Evolutionary conservation across 1,140 invertebrate genomes (phyloP).

Genomic region (Euura lappo): DNA sequence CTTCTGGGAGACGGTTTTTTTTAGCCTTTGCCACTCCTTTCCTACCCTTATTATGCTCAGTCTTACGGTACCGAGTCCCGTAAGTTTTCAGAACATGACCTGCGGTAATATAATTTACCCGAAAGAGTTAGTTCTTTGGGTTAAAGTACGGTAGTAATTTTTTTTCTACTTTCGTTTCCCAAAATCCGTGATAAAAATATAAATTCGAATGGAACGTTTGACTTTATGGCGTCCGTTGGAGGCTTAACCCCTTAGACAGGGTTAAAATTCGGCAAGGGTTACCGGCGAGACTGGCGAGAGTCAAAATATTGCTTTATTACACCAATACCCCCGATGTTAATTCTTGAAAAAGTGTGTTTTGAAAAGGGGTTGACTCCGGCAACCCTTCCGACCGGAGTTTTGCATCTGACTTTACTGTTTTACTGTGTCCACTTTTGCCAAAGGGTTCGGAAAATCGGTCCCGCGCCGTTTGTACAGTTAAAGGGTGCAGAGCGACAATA

Average conservation of each 20-base stretch:
- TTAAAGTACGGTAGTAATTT: slow-evolving; percentile 35
- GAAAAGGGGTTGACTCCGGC: slow-evolving; percentile 3
- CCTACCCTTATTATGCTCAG: not conserved
- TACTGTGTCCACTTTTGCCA: slow-evolving; percentile 18
- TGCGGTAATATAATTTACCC: not conserved
- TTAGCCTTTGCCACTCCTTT: not conserved
- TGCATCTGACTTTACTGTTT: slow-evolving; percentile 41
- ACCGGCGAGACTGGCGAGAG: slow-evolving; percentile 16
- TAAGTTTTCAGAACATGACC: not conserved
- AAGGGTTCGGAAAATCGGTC: not conserved
- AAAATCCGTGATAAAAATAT: slow-evolving; percentile 42
- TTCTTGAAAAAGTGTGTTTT: not conserved
- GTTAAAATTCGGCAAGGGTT: slow-evolving; percentile 33
- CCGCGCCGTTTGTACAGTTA: not conserved
- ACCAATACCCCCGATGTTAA: slow-evolving; percentile 30
- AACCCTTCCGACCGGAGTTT: slow-evolving; percentile 16
- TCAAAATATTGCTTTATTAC: slow-evolving; percentile 57
- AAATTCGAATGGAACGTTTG: slow-evolving; percentile 31
- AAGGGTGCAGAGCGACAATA: not conserved
- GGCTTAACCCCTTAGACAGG: slow-evolving; percentile 45
- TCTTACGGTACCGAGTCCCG: not conserved
- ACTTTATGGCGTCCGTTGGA: slow-evolving; percentile 36
- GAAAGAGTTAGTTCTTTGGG: slow-evolving; percentile 25
- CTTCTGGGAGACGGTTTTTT: not conserved
- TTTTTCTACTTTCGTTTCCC: slow-evolving; percentile 18